A percentile compares a stretch with the other conserved stretches of the same genome.
Conservation (phyloP, 2,113 vertebrate genomes). For the Sturnus vulgaris region DNA sequence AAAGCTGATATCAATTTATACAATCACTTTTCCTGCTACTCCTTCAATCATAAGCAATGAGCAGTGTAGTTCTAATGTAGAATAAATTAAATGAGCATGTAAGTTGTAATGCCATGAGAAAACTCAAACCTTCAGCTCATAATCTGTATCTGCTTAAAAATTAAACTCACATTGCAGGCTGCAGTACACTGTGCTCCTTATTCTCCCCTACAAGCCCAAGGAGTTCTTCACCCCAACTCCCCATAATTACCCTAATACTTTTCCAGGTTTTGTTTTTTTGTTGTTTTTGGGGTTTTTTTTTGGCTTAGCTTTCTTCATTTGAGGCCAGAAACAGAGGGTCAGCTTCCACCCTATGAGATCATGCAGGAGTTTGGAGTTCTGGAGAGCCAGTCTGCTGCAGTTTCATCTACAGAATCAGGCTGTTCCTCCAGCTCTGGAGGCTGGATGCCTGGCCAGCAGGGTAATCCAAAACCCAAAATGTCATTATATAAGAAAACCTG, state of each 20-base stretch:
- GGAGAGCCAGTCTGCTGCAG: neutral
- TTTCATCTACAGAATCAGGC: neutral
- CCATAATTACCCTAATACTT: neutral
- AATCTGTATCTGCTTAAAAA: neutral
- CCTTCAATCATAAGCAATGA: neutral
- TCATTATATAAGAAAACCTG: slow-evolving; percentile 3
- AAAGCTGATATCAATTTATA: neutral
- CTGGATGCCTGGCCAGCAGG: neutral
- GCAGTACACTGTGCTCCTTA: neutral
- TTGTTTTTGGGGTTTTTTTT: neutral
- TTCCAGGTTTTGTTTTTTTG: neutral
- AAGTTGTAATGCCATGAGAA: neutral
- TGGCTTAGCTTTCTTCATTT: neutral
- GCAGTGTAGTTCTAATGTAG: neutral
- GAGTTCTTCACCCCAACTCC: neutral
- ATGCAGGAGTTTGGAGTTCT: neutral
- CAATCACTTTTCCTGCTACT: neutral
- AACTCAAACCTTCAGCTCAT: neutral
- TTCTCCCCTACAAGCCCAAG: neutral
- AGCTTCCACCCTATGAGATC: slow-evolving; percentile 52
- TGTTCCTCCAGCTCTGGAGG: neutral
- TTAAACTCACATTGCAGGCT: neutral
- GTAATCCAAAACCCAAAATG: neutral
- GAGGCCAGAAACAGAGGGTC: neutral
- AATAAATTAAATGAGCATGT: neutral